phyloP scores from a whole-genome alignment of 2,888 invertebrate genomes.

The Drosophila suboccidentalis region DNA sequence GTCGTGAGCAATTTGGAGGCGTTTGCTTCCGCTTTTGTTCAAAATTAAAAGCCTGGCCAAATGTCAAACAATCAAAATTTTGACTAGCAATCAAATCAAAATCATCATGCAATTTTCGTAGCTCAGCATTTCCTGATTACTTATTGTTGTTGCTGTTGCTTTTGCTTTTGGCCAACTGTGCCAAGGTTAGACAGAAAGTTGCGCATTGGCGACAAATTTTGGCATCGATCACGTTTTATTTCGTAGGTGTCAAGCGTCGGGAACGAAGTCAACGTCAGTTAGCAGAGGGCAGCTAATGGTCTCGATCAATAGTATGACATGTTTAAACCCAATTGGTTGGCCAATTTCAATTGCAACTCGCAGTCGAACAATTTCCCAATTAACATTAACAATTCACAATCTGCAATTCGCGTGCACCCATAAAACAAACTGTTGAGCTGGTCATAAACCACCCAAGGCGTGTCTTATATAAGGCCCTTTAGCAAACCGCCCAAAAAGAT shows the following conservation, averaged over 20 bases:
- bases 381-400: conserved; percentile 31
- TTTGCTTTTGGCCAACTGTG: conserved; percentile 50
- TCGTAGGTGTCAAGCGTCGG: conserved; percentile 63
- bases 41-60: conserved; percentile 53
- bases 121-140: conserved; percentile 41
- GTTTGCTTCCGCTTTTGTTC: conserved; percentile 50
- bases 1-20: conserved; percentile 20
- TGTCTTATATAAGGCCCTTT: conserved; percentile 68
- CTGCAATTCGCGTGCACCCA: conserved; percentile 33
- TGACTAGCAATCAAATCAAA: conserved; percentile 47
- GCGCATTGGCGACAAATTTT: conserved; percentile 39
- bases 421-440: conserved; percentile 28
- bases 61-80: conserved; percentile 58
- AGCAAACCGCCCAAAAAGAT: conserved; percentile 42
- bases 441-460: conserved; percentile 73
- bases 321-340: conserved; percentile 4
- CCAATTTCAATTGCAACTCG: conserved; percentile 53
- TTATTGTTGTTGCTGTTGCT: neutral
- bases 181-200: conserved; percentile 62
- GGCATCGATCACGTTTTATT: conserved; percentile 68
- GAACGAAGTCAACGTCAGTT: conserved; percentile 25
- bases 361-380: conserved; percentile 31
- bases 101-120: conserved; percentile 42
- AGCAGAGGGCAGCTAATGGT: conserved; percentile 48
- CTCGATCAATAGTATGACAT: conserved; percentile 40